A percentile compares a stretch with the other conserved stretches of the same genome.
Conservation (phyloP, 2,888 invertebrate species). For the Melanostoma scalare region DNA sequence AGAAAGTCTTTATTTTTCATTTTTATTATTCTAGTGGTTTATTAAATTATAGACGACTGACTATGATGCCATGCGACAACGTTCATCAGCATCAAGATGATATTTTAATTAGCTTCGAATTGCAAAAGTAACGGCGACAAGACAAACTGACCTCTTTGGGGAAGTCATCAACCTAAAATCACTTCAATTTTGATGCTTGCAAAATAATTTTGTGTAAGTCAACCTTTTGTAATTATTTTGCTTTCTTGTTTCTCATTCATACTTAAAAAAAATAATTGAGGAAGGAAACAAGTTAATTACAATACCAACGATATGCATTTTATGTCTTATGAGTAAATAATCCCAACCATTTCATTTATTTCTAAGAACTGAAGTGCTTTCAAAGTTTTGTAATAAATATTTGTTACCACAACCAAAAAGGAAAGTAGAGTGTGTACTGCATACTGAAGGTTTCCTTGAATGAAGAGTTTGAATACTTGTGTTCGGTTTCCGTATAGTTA, state of each 20-base stretch:
- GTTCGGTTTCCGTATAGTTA: too few relatives aligned
- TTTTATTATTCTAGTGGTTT: conserved; percentile 44
- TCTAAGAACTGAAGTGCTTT: too few relatives aligned
- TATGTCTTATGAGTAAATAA: conserved; percentile 1
- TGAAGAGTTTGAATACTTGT: too few relatives aligned
- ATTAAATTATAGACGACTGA: conserved; percentile 59
- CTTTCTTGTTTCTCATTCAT: background rate
- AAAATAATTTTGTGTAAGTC: conserved; percentile 14
- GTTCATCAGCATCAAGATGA: conserved; percentile 41
- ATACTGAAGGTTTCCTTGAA: too few relatives aligned
- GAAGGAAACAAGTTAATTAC: conserved; percentile 15
- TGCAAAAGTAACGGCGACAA: conserved; percentile 38
- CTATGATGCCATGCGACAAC: conserved; percentile 32
- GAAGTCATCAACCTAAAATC: conserved; percentile 60
- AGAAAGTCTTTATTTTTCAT: conserved; percentile 17
- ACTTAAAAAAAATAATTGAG: conserved; percentile 12
- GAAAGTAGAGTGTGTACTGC: too few relatives aligned
- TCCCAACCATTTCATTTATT: too few relatives aligned
- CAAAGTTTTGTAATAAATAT: too few relatives aligned
- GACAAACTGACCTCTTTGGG: conserved; percentile 47
- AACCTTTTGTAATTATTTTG: conserved; percentile 38
- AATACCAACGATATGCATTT: background rate
- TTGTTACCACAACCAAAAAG: too few relatives aligned
- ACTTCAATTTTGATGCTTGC: conserved; percentile 50
- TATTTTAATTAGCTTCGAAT: conserved; percentile 64